Base-by-base conservation (phyloP, 1,140 invertebrate genomes). In the Bombus picipes region DNA sequence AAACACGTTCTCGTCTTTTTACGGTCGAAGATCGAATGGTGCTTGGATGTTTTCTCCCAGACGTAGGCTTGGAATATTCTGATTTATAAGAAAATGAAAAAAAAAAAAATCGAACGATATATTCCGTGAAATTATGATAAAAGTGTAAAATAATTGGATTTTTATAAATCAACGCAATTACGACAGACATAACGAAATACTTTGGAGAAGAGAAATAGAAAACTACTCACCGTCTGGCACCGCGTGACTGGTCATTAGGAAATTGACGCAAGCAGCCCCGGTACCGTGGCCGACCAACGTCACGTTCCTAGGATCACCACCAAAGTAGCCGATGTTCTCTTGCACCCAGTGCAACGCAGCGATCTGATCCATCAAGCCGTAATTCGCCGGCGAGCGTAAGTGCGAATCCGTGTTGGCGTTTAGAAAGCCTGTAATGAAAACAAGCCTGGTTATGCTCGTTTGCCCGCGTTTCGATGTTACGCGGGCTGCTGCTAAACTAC, bases 291-390 rank as follows among this genome's bases (percentile, higher is more conserved):
- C 99, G 92, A 99, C 97, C 1, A 99, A 94, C 1, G 99, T 99
- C n/a, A 99, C 98, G 92, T 98, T 98, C 28, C 97, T 97, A 0
- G 98, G 96, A 95, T 99, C 98, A 1, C 98, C 99, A 32, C 98
- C 98, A 92, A 99, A 99, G 83, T 97, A 97, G 4, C 96, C 97
- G 57, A 99, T 98, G 93, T 99, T 99, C 94, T 99, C 98, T 93
- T 99, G 98, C 66, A 99, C 97, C 98, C 98, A 99, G 92, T 99
- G 98, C 57, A 99, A 95, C 0, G 98, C 98, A 1, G 98, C 98
- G 90, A 99, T 98, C 94, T 99, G 98, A 94, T 99, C 99, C 97
- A 99, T 98, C 32, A 99, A 96, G 1, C 98, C 99, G 93, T 99
- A 99, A 96, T 99, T 99, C 32, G 98, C 98, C 88, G 97, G 98